Conservation (phyloP, 2,797 vertebrate species). For the Neopelma chrysocephalum region DNA sequence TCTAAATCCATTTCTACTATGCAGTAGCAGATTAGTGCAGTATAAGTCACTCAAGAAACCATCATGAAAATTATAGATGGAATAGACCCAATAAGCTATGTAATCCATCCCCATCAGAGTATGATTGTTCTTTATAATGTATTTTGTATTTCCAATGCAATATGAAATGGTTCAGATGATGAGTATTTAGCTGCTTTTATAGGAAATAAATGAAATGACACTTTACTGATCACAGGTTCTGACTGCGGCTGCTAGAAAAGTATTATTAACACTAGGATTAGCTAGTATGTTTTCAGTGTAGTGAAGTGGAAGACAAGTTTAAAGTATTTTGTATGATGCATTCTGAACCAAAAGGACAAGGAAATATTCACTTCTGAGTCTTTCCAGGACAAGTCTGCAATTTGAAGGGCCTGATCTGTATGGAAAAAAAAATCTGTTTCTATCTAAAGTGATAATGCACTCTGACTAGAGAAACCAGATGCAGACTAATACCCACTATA, state of each 20-base stretch:
- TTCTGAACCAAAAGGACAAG: background rate
- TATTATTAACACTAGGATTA: background rate
- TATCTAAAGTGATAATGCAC: background rate
- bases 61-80: slow-evolving; percentile 34
- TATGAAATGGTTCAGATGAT: background rate
- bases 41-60: slow-evolving; percentile 43
- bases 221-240: background rate
- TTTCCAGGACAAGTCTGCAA: background rate
- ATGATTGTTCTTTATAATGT: slow-evolving; percentile 13
- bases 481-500: too few species aligned
- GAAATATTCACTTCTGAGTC: background rate
- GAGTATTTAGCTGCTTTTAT: slow-evolving; percentile 10
- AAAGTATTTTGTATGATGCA: background rate
- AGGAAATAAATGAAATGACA: slow-evolving; percentile 10
- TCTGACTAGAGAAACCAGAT: background rate
- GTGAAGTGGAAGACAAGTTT: background rate
- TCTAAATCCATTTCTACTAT: slow-evolving; percentile 19
- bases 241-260: background rate
- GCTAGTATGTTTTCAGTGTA: background rate
- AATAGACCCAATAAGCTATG: slow-evolving; percentile 5
- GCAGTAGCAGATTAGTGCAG: slow-evolving; percentile 1
- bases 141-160: slow-evolving; percentile 3
- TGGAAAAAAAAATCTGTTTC: background rate
- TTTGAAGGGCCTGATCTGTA: background rate
- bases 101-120: slow-evolving; percentile 23